A percentile compares a stretch with the other conserved stretches of the same genome.
These are phyloP conservation scores for Plecotus auritus DNA, from an alignment of 2,113 vertebrate genomes.

Conservation along the genomic window DNA sequence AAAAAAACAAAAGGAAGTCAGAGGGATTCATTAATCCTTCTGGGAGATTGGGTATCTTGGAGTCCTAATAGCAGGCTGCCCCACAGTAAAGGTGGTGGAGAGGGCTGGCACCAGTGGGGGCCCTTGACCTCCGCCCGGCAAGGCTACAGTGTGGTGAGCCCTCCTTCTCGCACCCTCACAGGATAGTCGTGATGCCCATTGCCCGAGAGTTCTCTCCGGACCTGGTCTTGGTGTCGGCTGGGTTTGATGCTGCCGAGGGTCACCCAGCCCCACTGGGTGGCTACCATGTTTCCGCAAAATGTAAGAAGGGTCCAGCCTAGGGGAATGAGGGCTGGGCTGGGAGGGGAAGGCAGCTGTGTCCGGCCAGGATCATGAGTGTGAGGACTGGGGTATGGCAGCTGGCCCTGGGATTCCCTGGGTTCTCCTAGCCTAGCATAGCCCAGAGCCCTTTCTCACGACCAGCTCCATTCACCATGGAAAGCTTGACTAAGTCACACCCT, in stretches of 20 bases:
- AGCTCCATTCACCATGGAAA: neutral
- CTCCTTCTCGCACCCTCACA: slow-evolving; percentile 52
- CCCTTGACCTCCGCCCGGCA: rapidly evolving
- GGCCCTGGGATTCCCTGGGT: neutral
- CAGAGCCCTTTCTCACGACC: too few relatives aligned
- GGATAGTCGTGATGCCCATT: slow-evolving; percentile 94
- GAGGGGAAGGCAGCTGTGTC: neutral
- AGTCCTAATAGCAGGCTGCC: neutral
- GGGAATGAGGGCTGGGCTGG: neutral
- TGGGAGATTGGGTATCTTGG: neutral
- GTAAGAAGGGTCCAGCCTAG: slow-evolving; percentile 81
- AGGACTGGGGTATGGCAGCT: neutral
- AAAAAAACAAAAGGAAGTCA: neutral
- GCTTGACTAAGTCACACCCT: neutral
- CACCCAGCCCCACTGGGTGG: slow-evolving; percentile 88
- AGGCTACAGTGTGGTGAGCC: neutral
- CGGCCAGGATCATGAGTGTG: neutral
- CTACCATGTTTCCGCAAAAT: slow-evolving; percentile 95
- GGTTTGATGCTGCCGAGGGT: slow-evolving; percentile 93
- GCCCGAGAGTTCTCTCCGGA: slow-evolving; percentile 93
- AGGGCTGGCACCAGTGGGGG: neutral
- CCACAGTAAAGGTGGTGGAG: neutral
- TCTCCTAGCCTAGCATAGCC: neutral
- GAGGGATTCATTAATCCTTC: neutral
- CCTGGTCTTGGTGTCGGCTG: slow-evolving; percentile 93